Conservation (phyloP, 2,888 invertebrate species). For the Metopia argyrocephala region DNA sequence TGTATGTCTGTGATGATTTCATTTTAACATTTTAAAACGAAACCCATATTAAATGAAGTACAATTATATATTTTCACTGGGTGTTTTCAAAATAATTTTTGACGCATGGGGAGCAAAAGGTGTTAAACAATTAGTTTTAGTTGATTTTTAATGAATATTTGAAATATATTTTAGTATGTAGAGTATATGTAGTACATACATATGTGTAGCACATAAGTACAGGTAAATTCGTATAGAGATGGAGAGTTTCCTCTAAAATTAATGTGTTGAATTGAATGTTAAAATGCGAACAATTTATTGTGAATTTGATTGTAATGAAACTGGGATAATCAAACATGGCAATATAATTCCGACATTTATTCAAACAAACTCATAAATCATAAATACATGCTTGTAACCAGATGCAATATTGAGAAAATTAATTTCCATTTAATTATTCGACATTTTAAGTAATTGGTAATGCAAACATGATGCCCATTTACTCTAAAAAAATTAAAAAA, state of each 20-base stretch:
- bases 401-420: neutral
- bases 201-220: no score
- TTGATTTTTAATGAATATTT: conserved; percentile 62
- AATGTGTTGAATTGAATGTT: conserved; percentile 34
- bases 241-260: neutral
- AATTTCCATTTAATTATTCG: neutral
- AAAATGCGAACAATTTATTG: conserved; percentile 31
- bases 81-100: neutral
- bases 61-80: neutral
- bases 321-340: neutral
- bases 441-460: neutral
- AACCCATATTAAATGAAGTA: neutral
- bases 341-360: neutral
- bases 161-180: conserved; percentile 1
- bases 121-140: conserved; percentile 62
- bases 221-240: neutral
- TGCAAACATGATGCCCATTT: neutral
- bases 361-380: no score
- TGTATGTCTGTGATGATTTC: conserved; percentile 25
- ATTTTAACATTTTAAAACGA: neutral
- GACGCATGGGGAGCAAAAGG: conserved; percentile 35
- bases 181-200: neutral
- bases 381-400: no score
- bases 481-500: no score
- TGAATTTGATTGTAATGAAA: conserved; percentile 23